A percentile compares a stretch with the other conserved stretches of the same genome.
phyloP scores from a whole-genome alignment of 2,888 invertebrate genomes.

The Octonoba sinensis region DNA sequence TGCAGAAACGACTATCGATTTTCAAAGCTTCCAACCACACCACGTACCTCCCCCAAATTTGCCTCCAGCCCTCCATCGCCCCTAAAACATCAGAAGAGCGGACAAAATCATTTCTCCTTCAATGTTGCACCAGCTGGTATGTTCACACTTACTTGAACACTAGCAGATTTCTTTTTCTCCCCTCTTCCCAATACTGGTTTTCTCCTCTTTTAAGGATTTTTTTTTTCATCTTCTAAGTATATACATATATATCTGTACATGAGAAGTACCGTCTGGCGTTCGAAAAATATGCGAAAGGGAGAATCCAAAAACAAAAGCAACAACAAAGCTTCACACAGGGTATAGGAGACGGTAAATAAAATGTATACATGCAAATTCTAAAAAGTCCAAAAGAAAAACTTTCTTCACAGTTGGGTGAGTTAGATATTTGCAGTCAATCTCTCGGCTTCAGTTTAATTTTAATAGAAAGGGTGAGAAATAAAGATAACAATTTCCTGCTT shows the following conservation, averaged over 20 bases:
- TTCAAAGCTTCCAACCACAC: conserved; percentile 19
- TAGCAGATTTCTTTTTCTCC: conserved; percentile 27
- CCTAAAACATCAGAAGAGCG: conserved; percentile 6
- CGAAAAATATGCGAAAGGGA: neutral
- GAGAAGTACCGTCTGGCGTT: neutral
- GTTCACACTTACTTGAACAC: conserved; percentile 55
- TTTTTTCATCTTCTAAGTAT: neutral
- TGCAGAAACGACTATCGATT: conserved; percentile 32
- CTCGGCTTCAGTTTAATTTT: neutral
- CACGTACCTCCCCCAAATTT: conserved; percentile 10
- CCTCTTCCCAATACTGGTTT: conserved; percentile 1
- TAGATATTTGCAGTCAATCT: neutral
- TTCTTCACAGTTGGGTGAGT: neutral
- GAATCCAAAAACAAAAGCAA: conserved; percentile 1
- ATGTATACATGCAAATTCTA: conserved; percentile 15
- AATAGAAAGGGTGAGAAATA: neutral
- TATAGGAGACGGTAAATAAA: neutral
- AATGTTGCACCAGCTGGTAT: conserved; percentile 50
- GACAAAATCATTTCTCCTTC: conserved; percentile 51
- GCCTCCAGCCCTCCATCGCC: neutral
- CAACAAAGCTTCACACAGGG: neutral
- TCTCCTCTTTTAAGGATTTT: neutral
- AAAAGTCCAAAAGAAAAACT: conserved; percentile 2
- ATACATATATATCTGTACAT: neutral
- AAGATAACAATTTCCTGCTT: neutral